A percentile compares a stretch with the other conserved stretches of the same genome.
These are phyloP conservation scores for Stratiolaelaps scimitus DNA, from an alignment of 1,140 invertebrate species.

Conservation along the genomic window DNA sequence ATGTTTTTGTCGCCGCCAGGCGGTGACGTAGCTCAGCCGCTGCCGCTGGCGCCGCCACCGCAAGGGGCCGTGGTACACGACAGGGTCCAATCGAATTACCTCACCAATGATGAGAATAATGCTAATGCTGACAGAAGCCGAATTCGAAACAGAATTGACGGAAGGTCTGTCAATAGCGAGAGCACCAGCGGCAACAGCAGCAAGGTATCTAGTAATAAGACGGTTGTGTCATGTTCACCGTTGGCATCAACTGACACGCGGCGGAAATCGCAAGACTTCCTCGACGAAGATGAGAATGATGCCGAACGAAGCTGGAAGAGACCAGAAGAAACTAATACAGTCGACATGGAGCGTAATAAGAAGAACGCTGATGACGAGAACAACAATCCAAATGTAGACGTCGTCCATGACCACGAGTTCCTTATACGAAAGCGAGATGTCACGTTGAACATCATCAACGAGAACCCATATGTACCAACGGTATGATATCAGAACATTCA, in stretches of 20 bases:
- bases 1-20: too few species aligned
- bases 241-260: background rate
- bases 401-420: slow-evolving; percentile 20
- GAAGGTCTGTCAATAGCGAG: too few species aligned
- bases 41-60: background rate
- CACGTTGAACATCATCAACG: background rate
- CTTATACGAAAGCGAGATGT: slow-evolving; percentile 7
- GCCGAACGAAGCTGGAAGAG: too few species aligned
- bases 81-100: background rate
- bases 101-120: background rate
- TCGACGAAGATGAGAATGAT: background rate
- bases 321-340: background rate
- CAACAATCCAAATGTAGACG: background rate
- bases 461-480: background rate
- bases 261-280: too few species aligned
- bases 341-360: background rate
- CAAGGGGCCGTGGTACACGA: background rate
- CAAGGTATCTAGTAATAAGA: too few species aligned
- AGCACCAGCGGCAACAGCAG: too few species aligned
- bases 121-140: background rate
- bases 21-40: background rate
- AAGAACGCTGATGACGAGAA: background rate
- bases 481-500: slow-evolving; percentile 2
- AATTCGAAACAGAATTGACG: too few species aligned
- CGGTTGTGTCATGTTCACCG: background rate